phyloP scores from a whole-genome alignment of 1,140 invertebrate genomes.

The Calephelis nemesis region DNA sequence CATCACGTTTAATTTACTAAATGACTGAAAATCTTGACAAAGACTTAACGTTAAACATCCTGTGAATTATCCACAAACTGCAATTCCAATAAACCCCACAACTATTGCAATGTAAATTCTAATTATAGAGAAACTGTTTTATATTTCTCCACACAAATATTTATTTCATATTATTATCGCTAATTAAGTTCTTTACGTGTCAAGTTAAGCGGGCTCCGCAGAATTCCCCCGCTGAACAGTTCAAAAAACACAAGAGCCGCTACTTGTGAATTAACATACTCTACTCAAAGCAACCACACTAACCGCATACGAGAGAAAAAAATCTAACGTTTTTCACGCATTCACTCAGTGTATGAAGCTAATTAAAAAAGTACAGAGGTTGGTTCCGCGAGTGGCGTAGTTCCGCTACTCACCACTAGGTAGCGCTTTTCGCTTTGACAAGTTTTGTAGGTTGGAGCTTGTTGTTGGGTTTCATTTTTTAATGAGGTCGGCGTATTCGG shows the following conservation, averaged over 20 bases:
- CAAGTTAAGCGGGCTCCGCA: conserved; percentile 46
- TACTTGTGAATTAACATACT: conserved; percentile 76
- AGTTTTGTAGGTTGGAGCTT: conserved; percentile 57
- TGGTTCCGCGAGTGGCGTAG: conserved; percentile 70
- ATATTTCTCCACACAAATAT: conserved; percentile 12
- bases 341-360: conserved; percentile 72
- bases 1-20: too few species aligned
- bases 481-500: conserved; percentile 72
- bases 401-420: conserved; percentile 72
- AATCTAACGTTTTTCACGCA: conserved; percentile 72
- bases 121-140: conserved; percentile 6
- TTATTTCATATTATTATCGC: conserved; percentile 40
- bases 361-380: conserved; percentile 77
- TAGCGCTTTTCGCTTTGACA: conserved; percentile 70
- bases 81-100: too few species aligned
- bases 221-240: conserved; percentile 52
- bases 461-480: conserved; percentile 73
- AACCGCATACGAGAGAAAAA: conserved; percentile 67
- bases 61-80: too few species aligned
- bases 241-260: conserved; percentile 62
- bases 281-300: conserved; percentile 73
- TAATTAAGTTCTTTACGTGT: conserved; percentile 55
- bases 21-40: too few species aligned
- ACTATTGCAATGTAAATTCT: background rate
- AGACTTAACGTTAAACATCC: too few species aligned